phyloP scores from a whole-genome alignment of 2,888 invertebrate genomes.

The Escarpia spicata region DNA sequence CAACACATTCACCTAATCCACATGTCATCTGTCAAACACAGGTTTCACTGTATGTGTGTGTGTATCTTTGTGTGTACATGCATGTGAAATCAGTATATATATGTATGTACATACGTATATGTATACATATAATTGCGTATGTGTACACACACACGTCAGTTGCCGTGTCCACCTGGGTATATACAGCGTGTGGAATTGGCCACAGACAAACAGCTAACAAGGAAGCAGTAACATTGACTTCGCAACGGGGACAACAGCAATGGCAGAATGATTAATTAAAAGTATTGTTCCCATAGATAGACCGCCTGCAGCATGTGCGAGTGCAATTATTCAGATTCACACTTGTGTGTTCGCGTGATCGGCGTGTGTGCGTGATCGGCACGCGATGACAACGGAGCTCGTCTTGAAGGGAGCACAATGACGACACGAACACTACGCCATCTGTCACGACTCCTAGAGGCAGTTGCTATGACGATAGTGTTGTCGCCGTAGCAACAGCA shows the following conservation, averaged over 20 bases:
- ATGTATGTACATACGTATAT: background rate
- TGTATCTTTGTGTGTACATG: background rate
- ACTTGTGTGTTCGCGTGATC: background rate
- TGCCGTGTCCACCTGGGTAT: background rate
- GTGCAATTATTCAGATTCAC: background rate
- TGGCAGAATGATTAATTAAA: background rate
- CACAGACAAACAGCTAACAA: conserved; percentile 16
- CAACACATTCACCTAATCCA: conserved; percentile 7
- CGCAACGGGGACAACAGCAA: background rate
- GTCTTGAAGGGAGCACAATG: background rate
- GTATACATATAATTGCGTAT: background rate
- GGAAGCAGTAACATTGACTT: background rate
- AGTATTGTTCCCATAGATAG: background rate
- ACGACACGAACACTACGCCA: background rate
- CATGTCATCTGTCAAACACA: background rate
- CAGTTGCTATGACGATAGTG: background rate
- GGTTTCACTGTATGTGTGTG: background rate
- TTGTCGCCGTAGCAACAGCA: background rate
- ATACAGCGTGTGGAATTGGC: background rate
- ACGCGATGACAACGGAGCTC: background rate
- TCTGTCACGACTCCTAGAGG: background rate
- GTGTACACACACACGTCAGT: background rate
- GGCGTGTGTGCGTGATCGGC: background rate
- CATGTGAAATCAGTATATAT: background rate
- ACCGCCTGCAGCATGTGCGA: background rate